Evolutionary conservation across 1,140 invertebrate species (phyloP).

Genomic region (roundworm (Caenorhabditis elegans)): DNA sequence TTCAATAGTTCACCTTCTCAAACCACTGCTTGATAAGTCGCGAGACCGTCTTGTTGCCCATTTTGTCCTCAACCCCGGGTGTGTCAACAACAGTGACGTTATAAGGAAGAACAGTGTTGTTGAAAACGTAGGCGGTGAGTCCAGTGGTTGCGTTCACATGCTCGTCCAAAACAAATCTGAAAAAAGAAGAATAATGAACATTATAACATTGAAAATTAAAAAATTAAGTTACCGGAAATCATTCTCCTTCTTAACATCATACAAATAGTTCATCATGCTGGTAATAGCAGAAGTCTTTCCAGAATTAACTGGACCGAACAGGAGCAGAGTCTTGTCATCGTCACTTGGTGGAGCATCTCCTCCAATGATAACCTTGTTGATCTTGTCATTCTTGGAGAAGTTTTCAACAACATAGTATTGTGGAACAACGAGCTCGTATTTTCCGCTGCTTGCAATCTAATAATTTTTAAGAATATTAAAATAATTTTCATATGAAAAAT

Average conservation of each 20-base stretch:
- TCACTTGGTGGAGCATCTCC: slow-evolving; percentile 20
- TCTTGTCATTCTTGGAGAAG: slow-evolving; percentile 29
- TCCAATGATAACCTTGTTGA: slow-evolving; percentile 44
- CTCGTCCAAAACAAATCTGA: slow-evolving; percentile 39
- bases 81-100: slow-evolving; percentile 45
- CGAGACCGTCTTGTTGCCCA: slow-evolving; percentile 41
- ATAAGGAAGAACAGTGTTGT: slow-evolving; percentile 46
- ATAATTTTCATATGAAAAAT: neutral
- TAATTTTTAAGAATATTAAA: neutral
- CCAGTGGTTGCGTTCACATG: slow-evolving; percentile 25
- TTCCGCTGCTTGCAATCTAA: slow-evolving; percentile 27
- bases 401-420: slow-evolving; percentile 8
- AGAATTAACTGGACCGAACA: slow-evolving; percentile 38
- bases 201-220: neutral
- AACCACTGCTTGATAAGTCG: slow-evolving; percentile 43
- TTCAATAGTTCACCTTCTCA: slow-evolving; percentile 14
- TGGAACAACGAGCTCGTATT: slow-evolving; percentile 32
- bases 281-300: slow-evolving; percentile 42
- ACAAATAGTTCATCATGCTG: slow-evolving; percentile 45
- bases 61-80: slow-evolving; percentile 38
- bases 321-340: slow-evolving; percentile 42
- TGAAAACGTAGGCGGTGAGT: slow-evolving; percentile 44
- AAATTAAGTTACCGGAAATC: slow-evolving; percentile 27
- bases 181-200: neutral
- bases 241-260: slow-evolving; percentile 47